A percentile compares a stretch with the other conserved stretches of the same genome.
Conservation (phyloP, 2,797 vertebrate genomes). For the Crocodylus rhombifer region DNA sequence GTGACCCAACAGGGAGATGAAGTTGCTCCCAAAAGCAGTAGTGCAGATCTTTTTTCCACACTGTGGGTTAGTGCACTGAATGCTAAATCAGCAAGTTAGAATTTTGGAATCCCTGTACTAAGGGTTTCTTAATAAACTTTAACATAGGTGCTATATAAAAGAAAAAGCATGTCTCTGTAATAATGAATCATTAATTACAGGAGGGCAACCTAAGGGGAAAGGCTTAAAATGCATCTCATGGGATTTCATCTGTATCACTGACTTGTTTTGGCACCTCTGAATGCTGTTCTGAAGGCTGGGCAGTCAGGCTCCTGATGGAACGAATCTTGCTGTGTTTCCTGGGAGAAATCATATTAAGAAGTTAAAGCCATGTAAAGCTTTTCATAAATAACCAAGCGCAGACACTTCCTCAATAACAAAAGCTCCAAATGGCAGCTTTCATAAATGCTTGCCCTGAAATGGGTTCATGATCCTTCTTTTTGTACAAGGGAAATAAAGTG, state of each 20-base stretch:
- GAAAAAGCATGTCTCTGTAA: slow-evolving; percentile 7
- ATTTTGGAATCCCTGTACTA: not conserved
- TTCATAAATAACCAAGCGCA: slow-evolving; percentile 32
- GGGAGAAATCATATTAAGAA: slow-evolving; percentile 57
- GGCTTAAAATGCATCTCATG: not conserved
- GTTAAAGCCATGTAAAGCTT: not conserved
- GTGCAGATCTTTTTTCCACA: not conserved
- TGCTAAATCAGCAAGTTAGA: not conserved
- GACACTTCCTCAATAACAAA: slow-evolving; percentile 12
- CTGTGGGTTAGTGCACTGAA: slow-evolving; percentile 3
- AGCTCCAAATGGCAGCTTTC: not conserved
- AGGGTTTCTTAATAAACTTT: not conserved
- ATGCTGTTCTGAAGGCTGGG: slow-evolving; percentile 86
- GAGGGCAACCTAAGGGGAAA: not conserved
- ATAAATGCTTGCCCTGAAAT: slow-evolving; percentile 4
- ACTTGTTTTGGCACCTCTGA: slow-evolving; percentile 95
- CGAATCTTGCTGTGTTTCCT: slow-evolving; percentile 98
- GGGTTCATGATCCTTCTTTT: not conserved
- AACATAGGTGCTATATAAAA: not conserved
- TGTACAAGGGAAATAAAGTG: not conserved
- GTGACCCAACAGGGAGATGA: not conserved
- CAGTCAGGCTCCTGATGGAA: slow-evolving; percentile 88
- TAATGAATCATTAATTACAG: not conserved
- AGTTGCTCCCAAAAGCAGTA: not conserved
- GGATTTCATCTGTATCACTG: slow-evolving; percentile 75